Conservation (phyloP, 2,797 vertebrate genomes). For the Otus scops region DNA sequence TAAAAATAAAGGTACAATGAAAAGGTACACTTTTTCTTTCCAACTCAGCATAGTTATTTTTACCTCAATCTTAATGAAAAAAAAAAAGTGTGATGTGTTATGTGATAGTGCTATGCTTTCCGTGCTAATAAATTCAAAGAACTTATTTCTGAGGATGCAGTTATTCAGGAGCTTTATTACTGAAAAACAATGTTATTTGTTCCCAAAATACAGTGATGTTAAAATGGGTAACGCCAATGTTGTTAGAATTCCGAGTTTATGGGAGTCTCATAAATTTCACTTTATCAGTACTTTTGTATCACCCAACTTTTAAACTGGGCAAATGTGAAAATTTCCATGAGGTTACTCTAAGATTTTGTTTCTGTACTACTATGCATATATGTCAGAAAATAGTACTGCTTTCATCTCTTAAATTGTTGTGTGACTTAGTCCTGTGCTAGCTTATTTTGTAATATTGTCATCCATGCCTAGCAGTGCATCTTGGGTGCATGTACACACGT, state of each 20-base stretch:
- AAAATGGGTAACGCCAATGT: neutral
- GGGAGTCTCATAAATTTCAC: neutral
- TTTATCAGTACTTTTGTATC: neutral
- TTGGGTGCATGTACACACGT: rapidly evolving
- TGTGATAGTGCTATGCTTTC: neutral
- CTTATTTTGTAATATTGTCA: neutral
- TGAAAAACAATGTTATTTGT: neutral
- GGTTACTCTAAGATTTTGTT: neutral
- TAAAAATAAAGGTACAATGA: neutral
- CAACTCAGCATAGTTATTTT: neutral
- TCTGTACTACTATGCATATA: neutral
- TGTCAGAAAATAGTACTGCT: neutral
- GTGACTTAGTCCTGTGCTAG: neutral
- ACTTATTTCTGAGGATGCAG: neutral
- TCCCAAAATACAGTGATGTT: neutral
- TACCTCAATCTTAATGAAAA: neutral
- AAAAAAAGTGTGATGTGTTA: neutral
- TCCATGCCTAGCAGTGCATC: neutral
- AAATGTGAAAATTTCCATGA: neutral
- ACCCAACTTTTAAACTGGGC: neutral
- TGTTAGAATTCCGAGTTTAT: neutral
- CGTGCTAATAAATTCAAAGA: neutral
- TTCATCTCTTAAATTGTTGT: neutral
- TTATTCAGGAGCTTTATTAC: neutral
- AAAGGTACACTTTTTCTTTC: neutral